Base-by-base conservation (phyloP, 2,888 invertebrate genomes). In the Lithophane leautieri region DNA sequence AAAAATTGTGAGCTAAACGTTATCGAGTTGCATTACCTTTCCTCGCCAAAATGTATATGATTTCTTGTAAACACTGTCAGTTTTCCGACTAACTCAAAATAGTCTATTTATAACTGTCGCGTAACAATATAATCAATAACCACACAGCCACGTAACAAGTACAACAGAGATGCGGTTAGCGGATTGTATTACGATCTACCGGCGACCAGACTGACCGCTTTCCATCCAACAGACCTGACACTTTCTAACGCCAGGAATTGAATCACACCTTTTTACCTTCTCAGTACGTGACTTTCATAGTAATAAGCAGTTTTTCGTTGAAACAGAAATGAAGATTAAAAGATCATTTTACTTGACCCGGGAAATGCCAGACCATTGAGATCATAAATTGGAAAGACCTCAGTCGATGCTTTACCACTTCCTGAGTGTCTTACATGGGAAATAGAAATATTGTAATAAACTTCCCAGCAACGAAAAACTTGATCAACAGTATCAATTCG, bases 171-270 rank as follows among this genome's bases (percentile, higher is more conserved):
- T 72, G 81, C 25, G 83, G 81, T 82, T 28, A 42, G 54, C n/a
- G 50, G 42, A 61, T 76, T 58, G 70, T 76, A 25, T 84, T 56
- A 62, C 73, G 65, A 67, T 75, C 58, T 62, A 61, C 60, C 50
- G 25, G n/a, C 58, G 69, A 85, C 85, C 58, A 63, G 78, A 50
- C 60, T 52, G 78, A 78, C 83, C 74, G 19, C 83, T 83, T 85
- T 84, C 82, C 71, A 67, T 54, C 22, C 60, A 42, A 61, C 28
- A 11, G 54, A 28, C 42, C 58, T 70, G 85, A 70, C 85, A 78
- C 83, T 83, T 83, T 83, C 83, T 81, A 77, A 50, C 25, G 42
- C 25, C 14, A 72, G 72, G 56, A 63, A 58, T 47, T 81, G 54
- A 81, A 67, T 81, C 66, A 69, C n/a, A 62, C 40, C 68, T 40